A percentile compares a stretch with the other conserved stretches of the same genome.
These are phyloP conservation scores for Conomelus anceps DNA, from an alignment of 2,888 invertebrate genomes.

Conservation along the genomic window DNA sequence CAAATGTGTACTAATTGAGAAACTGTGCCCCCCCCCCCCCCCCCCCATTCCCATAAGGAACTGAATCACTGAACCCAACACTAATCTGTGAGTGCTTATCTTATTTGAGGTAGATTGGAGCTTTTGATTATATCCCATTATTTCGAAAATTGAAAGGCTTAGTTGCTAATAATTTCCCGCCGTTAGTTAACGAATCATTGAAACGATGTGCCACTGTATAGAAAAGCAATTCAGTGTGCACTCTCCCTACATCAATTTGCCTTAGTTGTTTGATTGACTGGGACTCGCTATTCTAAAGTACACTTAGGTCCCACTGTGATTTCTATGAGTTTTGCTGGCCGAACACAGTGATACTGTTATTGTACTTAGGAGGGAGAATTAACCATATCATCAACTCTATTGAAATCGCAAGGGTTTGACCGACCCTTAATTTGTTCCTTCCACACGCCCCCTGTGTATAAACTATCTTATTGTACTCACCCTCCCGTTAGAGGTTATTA, in stretches of 20 bases:
- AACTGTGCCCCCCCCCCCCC: neutral
- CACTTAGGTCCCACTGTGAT: neutral
- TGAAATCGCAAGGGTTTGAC: neutral
- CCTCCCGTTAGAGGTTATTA: neutral
- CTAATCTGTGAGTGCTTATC: neutral
- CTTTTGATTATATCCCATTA: neutral
- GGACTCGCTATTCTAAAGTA: neutral
- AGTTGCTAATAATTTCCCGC: neutral
- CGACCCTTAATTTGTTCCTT: neutral
- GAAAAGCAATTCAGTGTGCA: neutral
- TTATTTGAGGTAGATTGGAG: neutral
- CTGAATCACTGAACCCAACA: neutral
- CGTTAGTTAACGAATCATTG: neutral
- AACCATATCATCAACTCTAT: neutral
- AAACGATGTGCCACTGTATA: neutral
- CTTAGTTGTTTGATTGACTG: neutral
- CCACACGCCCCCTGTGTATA: neutral
- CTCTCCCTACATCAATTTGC: neutral
- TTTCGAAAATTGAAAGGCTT: neutral
- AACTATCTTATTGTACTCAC: neutral
- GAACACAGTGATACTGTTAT: neutral
- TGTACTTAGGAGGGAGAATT: neutral
- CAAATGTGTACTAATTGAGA: too few relatives aligned
- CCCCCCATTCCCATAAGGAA: neutral
- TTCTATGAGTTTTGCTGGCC: neutral